phyloP scores from a whole-genome alignment of 1,140 invertebrate genomes.

The Heterodera schachtii region DNA sequence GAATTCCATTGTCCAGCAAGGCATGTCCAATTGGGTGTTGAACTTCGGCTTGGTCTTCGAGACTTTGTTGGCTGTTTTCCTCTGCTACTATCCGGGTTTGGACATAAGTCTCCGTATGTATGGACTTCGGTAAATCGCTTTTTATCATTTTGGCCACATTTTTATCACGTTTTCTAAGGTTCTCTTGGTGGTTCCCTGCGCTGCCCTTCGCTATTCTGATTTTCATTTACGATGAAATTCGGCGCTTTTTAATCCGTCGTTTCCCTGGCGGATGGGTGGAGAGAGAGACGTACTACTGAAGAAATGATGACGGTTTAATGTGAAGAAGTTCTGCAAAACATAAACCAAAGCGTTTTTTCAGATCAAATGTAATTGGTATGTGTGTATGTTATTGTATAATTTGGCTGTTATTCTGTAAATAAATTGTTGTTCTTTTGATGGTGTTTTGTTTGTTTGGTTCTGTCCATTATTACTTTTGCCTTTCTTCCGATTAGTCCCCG shows the following conservation, averaged over 20 bases:
- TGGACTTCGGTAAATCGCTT: conserved; percentile 81
- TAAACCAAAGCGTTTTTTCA: no score
- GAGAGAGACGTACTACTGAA: conserved; percentile 83
- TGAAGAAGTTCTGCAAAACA: no score
- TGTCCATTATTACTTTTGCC: not conserved
- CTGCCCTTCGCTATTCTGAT: conserved; percentile 75
- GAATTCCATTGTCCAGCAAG: conserved; percentile 68
- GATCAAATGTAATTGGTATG: no score
- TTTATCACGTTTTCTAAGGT: conserved; percentile 71
- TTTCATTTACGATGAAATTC: conserved; percentile 75
- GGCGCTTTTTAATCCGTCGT: conserved; percentile 91
- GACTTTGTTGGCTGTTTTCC: conserved; percentile 86
- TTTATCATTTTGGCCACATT: not conserved
- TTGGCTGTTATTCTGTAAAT: no score
- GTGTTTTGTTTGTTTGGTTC: no score
- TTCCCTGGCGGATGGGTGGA: conserved; percentile 97
- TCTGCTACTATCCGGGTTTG: conserved; percentile 93
- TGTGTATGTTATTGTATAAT: no score
- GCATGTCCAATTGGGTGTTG: conserved; percentile 81
- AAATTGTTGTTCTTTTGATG: no score
- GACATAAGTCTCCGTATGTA: conserved; percentile 93
- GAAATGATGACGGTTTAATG: not conserved
- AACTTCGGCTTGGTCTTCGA: conserved; percentile 93
- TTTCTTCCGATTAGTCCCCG: not conserved
- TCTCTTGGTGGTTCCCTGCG: conserved; percentile 96